Percentiles rank a stretch among this genome's conserved stretches.
phyloP scores from a whole-genome alignment of 64 coral and sea anemone species.

The Actinia equina region DNA sequence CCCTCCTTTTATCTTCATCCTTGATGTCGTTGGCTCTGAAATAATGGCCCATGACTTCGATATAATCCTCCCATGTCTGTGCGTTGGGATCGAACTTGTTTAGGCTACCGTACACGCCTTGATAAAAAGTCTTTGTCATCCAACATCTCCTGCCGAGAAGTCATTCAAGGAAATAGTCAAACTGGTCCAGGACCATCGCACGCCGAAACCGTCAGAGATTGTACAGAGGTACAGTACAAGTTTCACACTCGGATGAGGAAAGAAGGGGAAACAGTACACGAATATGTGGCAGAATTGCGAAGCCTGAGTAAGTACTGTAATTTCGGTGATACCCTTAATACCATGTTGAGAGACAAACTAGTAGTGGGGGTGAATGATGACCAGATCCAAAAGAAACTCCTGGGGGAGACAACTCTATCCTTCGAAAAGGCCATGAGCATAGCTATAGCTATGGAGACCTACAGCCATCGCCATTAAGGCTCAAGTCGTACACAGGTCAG shows the following conservation, averaged over 20 bases:
- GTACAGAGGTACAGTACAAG: conserved; percentile 35
- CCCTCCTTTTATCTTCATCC: too few species aligned
- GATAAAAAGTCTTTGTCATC: not conserved
- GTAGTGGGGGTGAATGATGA: conserved; percentile 43
- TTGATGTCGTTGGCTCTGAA: too few species aligned
- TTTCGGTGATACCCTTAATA: conserved; percentile 29
- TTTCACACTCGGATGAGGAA: too few species aligned
- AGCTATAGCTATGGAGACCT: not conserved
- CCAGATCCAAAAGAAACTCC: conserved; percentile 28
- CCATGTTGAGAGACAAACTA: conserved; percentile 5
- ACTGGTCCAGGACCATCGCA: not conserved
- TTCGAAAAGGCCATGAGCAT: conserved; percentile 32
- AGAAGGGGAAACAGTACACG: too few species aligned
- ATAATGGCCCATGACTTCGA: too few species aligned
- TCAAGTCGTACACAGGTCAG: not conserved
- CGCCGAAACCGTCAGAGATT: conserved; percentile 11
- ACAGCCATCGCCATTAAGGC: not conserved
- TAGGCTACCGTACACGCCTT: too few species aligned
- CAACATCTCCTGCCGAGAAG: conserved; percentile 16
- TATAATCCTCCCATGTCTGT: too few species aligned
- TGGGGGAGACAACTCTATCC: conserved; percentile 42
- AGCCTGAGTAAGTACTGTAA: too few species aligned
- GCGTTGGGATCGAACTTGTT: too few species aligned
- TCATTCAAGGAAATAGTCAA: conserved; percentile 16
- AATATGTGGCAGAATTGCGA: too few species aligned